Evolutionary conservation across 1,140 invertebrate genomes (phyloP), one percentile per base, ranked within the genome.

Genomic region (Drosophila asahinai): DNA sequence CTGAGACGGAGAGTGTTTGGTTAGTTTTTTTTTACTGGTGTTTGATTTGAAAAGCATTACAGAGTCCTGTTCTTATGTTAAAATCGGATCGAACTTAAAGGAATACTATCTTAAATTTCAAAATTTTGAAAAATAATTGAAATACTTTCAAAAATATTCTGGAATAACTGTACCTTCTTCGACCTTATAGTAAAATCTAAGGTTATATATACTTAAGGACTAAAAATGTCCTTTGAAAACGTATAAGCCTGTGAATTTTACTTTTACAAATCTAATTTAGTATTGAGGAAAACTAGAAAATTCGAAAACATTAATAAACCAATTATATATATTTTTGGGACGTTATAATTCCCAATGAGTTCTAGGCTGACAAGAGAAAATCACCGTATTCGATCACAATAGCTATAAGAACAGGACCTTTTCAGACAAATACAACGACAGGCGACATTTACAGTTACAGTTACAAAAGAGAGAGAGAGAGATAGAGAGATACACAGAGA

Each of bases 1-100:
- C 65, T 77, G 72, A 81, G 51, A 81, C 79, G 55, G 45, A 77
- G 52, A 62, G 66, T 77, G 57, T 77, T 64, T 43, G n/a, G 27
- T 63, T 79, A 67, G 64, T 62, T 43, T 27, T 47, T 22, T 36
- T 49, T 60, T 54, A 51, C 61, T 62, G 45, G 55, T 63, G 63
- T 57, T 72, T 52, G 57, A 60, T 22, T 58, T 36, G 19, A 57
- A 80, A 80, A 75, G 81, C 67, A 66, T 67, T 77, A 52, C 58
- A 33, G 4, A 64, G 49, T 43, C 63, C 49, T 55, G 30, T 6
- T 40, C 22, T 14, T n/a, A 38, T 0, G 14, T 11, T 14, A 1
- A 4, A 17, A 19, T 6, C 11, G 2, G 15, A 30, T 57, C 19
- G 8, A 33, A 33, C 14, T 40, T 36, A 6, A 42, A 0, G 11